Base-by-base conservation (phyloP, 2,797 vertebrate genomes). In the Cuniculus paca region DNA sequence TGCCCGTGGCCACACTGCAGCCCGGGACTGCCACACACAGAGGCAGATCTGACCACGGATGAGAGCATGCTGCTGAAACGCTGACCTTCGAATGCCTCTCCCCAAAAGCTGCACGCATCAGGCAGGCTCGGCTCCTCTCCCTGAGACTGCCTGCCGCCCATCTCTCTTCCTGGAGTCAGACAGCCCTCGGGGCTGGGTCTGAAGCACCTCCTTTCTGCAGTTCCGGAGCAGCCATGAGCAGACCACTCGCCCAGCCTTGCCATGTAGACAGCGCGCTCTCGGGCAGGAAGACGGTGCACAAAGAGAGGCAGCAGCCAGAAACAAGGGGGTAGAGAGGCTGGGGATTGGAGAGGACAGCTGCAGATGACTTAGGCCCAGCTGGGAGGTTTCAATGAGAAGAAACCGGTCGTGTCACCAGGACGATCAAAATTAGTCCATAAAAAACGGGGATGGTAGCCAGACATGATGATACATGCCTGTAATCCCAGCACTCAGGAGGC, bases 341-440 rank as follows among this genome's bases (percentile, higher is more conserved):
- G 42, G 39, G 72, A 2, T 24, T n/a, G 58, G n/a, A 31, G 22
- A 85, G 96, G 60, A 42, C 19, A 61, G 10, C 36, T 50, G 60
- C 16, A 65, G 79, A 31, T n/a, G 28, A 72, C 14, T n/a, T 34
- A 63, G 28, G 56, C 31, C 22, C 19, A 22, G 16, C 65, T 16
- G 16, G 78, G 6, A 89, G 13, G 28, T 82, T 74, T 93, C 77
- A 50, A n/a, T 17, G 61, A 88, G n/a, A 56, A 84, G 52, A 97
- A 77, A 81, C 31, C 4, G 80, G 31, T 91, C 16, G 10, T 45
- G 34, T 70, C 63, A 83, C 34, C n/a, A 36, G 3, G 56, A 48
- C 10, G 52, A 61, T 0, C 89, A 52, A 92, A 94, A 89, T 72
- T 28, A 81, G n/a, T 77, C 95, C 56, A 75, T 50, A 74, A 92